phyloP scores from a whole-genome alignment of 2,888 invertebrate species.

The Gari tellinella region DNA sequence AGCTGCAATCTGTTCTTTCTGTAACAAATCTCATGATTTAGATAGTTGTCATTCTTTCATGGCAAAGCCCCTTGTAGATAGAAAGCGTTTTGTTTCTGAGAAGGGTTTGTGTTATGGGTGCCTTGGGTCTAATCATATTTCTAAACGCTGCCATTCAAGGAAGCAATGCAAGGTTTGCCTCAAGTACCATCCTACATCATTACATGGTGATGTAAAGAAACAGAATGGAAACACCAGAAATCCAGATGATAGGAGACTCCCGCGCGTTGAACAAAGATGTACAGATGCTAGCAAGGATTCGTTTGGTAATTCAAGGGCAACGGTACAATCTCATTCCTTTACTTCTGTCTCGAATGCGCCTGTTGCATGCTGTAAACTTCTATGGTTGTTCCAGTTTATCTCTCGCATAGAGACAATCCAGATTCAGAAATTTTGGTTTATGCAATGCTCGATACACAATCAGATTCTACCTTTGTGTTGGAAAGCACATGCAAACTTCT shows the following conservation, averaged over 20 bases:
- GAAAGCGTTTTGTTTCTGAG: conserved; percentile 33
- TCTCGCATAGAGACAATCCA: conserved; percentile 45
- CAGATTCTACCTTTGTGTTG: conserved; percentile 56
- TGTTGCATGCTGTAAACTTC: conserved; percentile 7
- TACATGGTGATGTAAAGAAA: conserved; percentile 37
- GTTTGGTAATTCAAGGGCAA: no score
- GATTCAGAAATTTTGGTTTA: conserved; percentile 54
- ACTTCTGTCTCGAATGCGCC: background rate
- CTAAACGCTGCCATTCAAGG: conserved; percentile 28
- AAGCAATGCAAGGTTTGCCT: conserved; percentile 34
- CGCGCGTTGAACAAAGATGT: no score
- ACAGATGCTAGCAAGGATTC: no score
- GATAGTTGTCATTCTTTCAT: conserved; percentile 31
- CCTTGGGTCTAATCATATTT: conserved; percentile 29
- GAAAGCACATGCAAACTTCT: conserved; percentile 33
- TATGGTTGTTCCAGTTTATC: conserved; percentile 44
- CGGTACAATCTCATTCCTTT: background rate
- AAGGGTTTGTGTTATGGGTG: conserved; percentile 43
- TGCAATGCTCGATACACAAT: conserved; percentile 62
- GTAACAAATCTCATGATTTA: conserved; percentile 33
- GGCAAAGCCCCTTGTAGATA: conserved; percentile 27
- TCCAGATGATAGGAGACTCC: no score
- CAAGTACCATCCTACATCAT: conserved; percentile 33
- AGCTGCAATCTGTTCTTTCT: conserved; percentile 12
- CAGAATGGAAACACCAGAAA: no score